Conservation (phyloP, 2,888 invertebrate species). For the Lasioglossum zephyrum region DNA sequence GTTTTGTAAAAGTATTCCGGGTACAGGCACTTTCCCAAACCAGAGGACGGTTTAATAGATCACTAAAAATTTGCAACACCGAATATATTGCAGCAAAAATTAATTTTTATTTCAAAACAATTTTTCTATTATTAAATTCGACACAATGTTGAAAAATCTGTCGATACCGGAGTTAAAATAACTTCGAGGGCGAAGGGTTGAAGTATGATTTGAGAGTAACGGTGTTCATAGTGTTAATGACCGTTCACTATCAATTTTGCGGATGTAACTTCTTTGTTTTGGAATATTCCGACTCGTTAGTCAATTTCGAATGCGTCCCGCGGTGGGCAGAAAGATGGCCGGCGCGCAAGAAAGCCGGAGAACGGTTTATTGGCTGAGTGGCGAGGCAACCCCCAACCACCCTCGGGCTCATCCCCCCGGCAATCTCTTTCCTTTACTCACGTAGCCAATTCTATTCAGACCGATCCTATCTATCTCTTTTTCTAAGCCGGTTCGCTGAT, state of each 20-base stretch:
- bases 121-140: background rate
- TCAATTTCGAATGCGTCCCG: conserved; percentile 77
- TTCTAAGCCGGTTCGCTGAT: conserved; percentile 65
- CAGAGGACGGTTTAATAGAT: background rate
- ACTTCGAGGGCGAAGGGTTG: background rate
- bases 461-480: conserved; percentile 58
- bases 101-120: background rate
- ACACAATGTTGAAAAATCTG: too few species aligned
- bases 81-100: background rate
- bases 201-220: background rate
- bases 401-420: background rate
- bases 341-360: conserved; percentile 42
- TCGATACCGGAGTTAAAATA: background rate
- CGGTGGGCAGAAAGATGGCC: conserved; percentile 22
- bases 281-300: conserved; percentile 36
- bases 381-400: conserved; percentile 13
- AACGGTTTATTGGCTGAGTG: conserved; percentile 50
- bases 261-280: background rate
- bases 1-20: background rate
- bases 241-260: background rate
- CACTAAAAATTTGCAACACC: background rate
- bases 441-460: conserved; percentile 66
- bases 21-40: background rate
- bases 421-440: conserved; percentile 62
- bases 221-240: background rate